Evolutionary conservation across 2,797 vertebrate genomes (phyloP).

Genomic region (Mormyrus hasselquistii): DNA sequence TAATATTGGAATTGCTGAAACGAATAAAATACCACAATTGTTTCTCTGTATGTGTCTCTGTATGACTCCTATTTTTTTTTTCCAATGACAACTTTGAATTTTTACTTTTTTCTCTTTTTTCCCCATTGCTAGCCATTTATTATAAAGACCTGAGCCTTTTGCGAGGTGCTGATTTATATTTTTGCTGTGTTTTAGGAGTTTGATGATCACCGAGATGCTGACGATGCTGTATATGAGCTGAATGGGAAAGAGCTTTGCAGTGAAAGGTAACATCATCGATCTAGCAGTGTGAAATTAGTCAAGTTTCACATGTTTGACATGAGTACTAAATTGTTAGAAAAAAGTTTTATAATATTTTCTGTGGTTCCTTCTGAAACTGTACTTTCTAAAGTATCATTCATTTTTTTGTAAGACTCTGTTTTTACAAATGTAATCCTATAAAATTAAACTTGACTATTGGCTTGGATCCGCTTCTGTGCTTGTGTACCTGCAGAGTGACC

Average conservation of each 20-base stretch:
- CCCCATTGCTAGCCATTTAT: background rate
- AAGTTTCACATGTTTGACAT: background rate
- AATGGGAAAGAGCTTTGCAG: constrained; percentile 86
- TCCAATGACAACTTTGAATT: background rate
- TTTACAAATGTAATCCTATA: background rate
- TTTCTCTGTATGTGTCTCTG: background rate
- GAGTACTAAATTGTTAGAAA: background rate
- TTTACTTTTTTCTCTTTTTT: background rate
- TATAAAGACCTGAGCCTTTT: background rate
- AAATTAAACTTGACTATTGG: background rate
- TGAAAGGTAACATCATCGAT: constrained; percentile 65
- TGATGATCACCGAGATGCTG: constrained; percentile 86
- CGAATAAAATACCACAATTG: background rate
- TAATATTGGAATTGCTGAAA: background rate
- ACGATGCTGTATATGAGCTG: constrained; percentile 86
- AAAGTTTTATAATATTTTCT: background rate
- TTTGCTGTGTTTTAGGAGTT: constrained; percentile 66
- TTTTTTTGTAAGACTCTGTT: background rate
- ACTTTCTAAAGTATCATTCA: background rate
- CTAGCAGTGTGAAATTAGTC: background rate
- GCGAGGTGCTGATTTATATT: background rate
- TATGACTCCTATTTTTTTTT: background rate
- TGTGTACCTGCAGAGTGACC: constrained; percentile 65
- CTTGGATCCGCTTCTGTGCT: background rate
- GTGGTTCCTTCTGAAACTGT: background rate